A percentile compares a stretch with the other conserved stretches of the same genome.
Conservation (phyloP, 1,140 invertebrate genomes). For the Bactericera cockerelli region DNA sequence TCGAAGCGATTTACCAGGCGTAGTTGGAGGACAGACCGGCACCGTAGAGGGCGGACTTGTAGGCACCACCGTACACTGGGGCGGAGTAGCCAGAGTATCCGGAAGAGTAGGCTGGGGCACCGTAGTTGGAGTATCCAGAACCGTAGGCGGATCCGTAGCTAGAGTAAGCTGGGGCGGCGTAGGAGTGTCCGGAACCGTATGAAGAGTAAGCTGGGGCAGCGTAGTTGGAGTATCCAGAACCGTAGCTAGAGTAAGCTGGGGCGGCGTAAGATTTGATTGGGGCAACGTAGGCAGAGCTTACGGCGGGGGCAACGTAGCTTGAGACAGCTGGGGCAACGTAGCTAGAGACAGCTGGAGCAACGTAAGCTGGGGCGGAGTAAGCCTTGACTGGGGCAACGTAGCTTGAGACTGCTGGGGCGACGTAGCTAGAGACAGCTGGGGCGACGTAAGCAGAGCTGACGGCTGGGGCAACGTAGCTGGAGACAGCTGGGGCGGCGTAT, state of each 20-base stretch:
- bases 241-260: too few relatives aligned
- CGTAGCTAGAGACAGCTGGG: conserved; percentile 2
- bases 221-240: too few relatives aligned
- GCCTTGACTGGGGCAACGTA: neutral
- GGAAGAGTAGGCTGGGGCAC: neutral
- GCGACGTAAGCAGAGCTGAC: neutral
- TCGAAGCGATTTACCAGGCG: neutral
- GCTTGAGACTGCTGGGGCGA: neutral
- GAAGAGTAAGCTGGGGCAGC: neutral
- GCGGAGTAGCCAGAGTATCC: neutral
- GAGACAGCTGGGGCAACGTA: conserved; percentile 1
- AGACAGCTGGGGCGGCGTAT: too few relatives aligned
- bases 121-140: neutral
- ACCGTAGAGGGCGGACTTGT: neutral
- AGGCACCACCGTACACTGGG: neutral
- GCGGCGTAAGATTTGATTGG: neutral
- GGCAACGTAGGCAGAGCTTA: neutral
- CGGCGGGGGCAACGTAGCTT: neutral
- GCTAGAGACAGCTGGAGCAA: neutral
- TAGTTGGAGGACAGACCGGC: neutral
- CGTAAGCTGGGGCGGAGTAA: neutral
- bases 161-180: conserved; percentile 1
- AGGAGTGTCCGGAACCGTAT: neutral
- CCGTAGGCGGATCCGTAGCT: neutral
- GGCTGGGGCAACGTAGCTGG: neutral